phyloP scores from a whole-genome alignment of 2,797 vertebrate species.

The Lateolabrax maculatus region DNA sequence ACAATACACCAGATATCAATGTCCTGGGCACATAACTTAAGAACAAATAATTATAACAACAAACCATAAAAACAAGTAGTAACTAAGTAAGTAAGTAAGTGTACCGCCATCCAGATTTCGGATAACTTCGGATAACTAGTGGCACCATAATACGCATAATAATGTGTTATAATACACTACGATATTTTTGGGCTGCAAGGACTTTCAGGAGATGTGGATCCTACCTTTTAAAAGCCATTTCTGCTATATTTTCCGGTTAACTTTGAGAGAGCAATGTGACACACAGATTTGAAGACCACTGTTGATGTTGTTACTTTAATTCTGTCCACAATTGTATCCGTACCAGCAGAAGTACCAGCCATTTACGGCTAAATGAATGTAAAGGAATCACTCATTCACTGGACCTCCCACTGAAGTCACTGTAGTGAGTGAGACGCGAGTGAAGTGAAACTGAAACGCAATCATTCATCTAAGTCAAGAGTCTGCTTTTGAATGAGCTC shows the following conservation, averaged over 20 bases:
- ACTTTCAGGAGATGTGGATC: neutral
- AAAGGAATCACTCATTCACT: constrained; percentile 14
- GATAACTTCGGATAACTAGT: neutral
- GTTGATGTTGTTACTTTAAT: neutral
- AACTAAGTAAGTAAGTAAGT: neutral
- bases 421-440: constrained; percentile 29
- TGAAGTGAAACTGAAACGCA: constrained; percentile 55
- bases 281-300: neutral
- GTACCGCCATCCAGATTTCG: neutral
- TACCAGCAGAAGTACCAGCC: neutral
- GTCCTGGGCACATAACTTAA: neutral
- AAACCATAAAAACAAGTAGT: neutral
- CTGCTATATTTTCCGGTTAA: neutral
- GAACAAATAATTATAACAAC: neutral
- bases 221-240: neutral
- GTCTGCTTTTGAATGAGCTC: constrained; percentile 46
- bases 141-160: neutral
- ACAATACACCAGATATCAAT: neutral
- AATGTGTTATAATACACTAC: neutral
- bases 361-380: neutral
- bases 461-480: constrained; percentile 53
- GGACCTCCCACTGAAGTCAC: constrained; percentile 43
- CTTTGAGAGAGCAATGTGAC: neutral
- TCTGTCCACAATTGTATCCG: neutral
- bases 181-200: neutral